Evolutionary conservation across 2,888 invertebrate genomes (phyloP).

Genomic region (Drosophila paracracens): DNA sequence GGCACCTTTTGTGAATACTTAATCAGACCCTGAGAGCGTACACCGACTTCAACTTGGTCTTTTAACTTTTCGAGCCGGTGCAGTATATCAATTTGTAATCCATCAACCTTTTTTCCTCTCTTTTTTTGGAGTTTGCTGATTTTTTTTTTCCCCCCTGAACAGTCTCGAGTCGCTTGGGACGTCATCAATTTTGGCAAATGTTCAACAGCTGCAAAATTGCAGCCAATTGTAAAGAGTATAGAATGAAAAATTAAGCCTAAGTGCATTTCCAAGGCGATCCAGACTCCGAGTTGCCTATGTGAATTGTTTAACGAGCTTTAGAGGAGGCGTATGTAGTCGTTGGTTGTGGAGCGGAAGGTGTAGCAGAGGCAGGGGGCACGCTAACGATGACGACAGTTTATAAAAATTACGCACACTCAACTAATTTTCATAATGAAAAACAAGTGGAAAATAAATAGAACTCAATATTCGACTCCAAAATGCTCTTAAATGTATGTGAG

Average conservation of each 20-base stretch:
- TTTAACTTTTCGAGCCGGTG: constrained; percentile 21
- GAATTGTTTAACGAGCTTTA: constrained; percentile 65
- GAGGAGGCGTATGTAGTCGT: constrained; percentile 30
- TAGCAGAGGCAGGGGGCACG: neutral
- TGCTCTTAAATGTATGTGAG: constrained; percentile 16
- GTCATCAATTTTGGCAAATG: constrained; percentile 72
- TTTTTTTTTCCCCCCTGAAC: constrained; percentile 28
- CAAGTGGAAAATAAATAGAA: constrained; percentile 7
- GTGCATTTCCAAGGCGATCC: constrained; percentile 78
- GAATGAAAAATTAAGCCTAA: constrained; percentile 73
- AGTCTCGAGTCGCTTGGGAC: constrained; percentile 33
- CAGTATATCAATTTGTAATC: constrained; percentile 73
- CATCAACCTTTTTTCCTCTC: constrained; percentile 59
- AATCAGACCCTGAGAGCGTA: constrained; percentile 63
- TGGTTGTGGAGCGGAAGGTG: neutral
- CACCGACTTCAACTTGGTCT: constrained; percentile 38
- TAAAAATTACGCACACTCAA: constrained; percentile 72
- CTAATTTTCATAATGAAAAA: constrained; percentile 73
- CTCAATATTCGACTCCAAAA: constrained; percentile 15
- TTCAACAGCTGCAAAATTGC: constrained; percentile 67
- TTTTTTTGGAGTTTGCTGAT: constrained; percentile 3
- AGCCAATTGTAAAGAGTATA: constrained; percentile 73
- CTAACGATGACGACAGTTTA: constrained; percentile 77
- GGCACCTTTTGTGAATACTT: constrained; percentile 63
- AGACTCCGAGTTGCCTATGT: constrained; percentile 45